Evolutionary conservation across 2,888 invertebrate genomes (phyloP).

Genomic region (Tubulanus polymorphus): DNA sequence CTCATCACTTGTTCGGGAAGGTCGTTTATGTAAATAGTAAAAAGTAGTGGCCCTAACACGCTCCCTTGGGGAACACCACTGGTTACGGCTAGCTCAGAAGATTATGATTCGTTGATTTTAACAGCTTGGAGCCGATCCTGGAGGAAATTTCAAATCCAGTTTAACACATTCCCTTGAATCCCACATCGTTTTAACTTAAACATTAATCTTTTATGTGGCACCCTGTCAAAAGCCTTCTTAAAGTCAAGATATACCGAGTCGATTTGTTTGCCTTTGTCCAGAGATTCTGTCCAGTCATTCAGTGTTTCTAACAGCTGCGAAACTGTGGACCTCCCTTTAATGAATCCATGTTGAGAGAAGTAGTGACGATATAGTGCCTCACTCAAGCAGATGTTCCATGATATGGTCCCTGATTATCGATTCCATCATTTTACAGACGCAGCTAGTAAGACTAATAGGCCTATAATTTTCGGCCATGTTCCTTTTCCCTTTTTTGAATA

Average conservation of each 20-base stretch:
- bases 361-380: background rate
- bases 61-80: constrained; percentile 8
- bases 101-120: background rate
- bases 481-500: background rate
- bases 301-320: background rate
- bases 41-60: constrained; percentile 17
- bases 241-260: constrained; percentile 13
- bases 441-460: background rate
- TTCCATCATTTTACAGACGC: background rate
- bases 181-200: constrained; percentile 3
- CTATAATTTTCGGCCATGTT: background rate
- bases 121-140: background rate
- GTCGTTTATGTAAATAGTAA: constrained; percentile 16
- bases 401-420: background rate
- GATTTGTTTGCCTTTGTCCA: background rate
- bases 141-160: constrained; percentile 5
- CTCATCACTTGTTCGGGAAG: constrained; percentile 8
- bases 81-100: background rate
- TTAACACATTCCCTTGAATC: constrained; percentile 5
- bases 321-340: background rate
- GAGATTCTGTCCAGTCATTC: background rate
- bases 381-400: background rate
- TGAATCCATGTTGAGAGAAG: background rate
- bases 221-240: constrained; percentile 13
- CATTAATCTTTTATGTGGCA: constrained; percentile 10